Percentiles rank a stretch among this genome's conserved stretches.
Conservation (phyloP, 2,888 invertebrate species). For the Cerastis leucographa region DNA sequence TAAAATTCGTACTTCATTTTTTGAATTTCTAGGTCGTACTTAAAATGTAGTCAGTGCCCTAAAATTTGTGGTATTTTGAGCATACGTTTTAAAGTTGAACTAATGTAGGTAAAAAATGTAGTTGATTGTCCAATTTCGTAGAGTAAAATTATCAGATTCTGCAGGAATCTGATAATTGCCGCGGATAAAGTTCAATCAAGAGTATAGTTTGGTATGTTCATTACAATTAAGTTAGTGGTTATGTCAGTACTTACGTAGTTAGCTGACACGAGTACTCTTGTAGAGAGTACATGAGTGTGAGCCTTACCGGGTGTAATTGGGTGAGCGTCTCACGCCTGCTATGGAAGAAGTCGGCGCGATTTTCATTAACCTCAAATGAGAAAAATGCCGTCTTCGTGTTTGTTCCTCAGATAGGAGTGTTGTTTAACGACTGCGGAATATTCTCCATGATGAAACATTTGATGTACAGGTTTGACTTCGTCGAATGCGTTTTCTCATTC, state of each 20-base stretch:
- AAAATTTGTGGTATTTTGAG: constrained; percentile 13
- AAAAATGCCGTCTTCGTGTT: constrained; percentile 81
- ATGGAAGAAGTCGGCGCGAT: constrained; percentile 77
- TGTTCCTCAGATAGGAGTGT: constrained; percentile 65
- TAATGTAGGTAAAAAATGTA: not conserved
- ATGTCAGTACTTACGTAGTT: constrained; percentile 46
- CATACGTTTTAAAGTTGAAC: constrained; percentile 15
- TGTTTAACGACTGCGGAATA: constrained; percentile 57
- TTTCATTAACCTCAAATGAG: constrained; percentile 88
- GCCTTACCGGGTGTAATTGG: constrained; percentile 78
- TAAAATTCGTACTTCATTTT: constrained; percentile 45
- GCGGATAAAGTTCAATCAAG: constrained; percentile 25
- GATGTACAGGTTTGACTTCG: constrained; percentile 7
- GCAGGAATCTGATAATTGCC: constrained; percentile 1
- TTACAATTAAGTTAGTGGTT: constrained; percentile 48
- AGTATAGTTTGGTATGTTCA: constrained; percentile 28
- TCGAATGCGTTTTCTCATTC: constrained; percentile 24
- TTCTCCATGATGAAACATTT: constrained; percentile 58
- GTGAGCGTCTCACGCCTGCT: constrained; percentile 79
- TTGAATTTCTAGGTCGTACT: constrained; percentile 31
- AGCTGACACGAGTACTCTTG: constrained; percentile 34
- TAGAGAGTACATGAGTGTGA: constrained; percentile 60
- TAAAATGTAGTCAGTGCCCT: constrained; percentile 12
- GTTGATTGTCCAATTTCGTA: constrained; percentile 17
- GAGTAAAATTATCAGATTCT: constrained; percentile 17